Evolutionary conservation across 2,797 vertebrate genomes (phyloP), one percentile per base, ranked within the genome.

Genomic region (Premnoplex brunnescens): DNA sequence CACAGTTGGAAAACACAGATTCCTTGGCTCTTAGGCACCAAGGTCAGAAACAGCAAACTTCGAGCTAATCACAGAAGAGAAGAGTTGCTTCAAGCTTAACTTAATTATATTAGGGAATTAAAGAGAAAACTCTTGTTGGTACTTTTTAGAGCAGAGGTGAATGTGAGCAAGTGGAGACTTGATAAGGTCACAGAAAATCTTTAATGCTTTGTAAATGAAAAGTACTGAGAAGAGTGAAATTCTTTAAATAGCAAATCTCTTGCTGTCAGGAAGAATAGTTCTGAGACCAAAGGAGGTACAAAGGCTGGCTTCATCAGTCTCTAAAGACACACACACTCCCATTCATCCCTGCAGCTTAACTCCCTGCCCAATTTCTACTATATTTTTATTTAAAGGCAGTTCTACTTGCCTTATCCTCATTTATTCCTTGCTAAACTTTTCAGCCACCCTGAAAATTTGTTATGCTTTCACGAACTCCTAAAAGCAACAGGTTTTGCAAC

Each of bases 91-190:
- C 85, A 85, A 94, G 86, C 63, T 89, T 85, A 59, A 71, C 26
- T 92, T 95, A 92, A 95, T 94, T 94, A 84, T 94, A 27, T 83
- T 62, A 48, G 88, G 76, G 85, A 95, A 95, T 95, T 95, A 86
- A 95, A 85, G 49, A 78, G 49, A 91, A 85, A 88, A 88, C 21
- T 92, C 56, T 73, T 89, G 64, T 68, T 84, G 51, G 51, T 85
- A 44, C 26, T 44, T 89, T 82, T 62, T 75, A 75, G 58, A 92
- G 48, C 36, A 66, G 69, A 72, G 79, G 54, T 80, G 76, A 71
- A 77, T 39, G 22, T 51, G 37, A 86, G 39, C 10, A 13, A 81
- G 66, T 55, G 28, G 43, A 94, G 76, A 62, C 58, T 81, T 74
- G 88, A 75, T 78, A 95, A 93, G 72, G 79, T 84, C 55, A 16